phyloP scores from a whole-genome alignment of 53 echinoderm and acorn worm genomes.

The Zoroaster sp. region DNA sequence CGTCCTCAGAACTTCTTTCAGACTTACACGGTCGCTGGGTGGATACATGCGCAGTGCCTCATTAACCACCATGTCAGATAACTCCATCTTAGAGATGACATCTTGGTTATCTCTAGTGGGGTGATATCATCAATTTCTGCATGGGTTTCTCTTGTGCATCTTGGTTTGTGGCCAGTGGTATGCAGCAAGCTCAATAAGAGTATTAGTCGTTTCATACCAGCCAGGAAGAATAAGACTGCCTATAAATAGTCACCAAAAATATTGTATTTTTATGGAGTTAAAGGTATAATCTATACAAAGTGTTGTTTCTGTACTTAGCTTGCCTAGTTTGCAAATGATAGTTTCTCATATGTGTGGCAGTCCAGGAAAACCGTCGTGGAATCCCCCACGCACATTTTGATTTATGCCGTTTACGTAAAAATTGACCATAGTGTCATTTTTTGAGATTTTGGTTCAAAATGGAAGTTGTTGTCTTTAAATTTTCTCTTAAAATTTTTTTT shows the following conservation, averaged over 20 bases:
- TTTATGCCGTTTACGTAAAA: no score
- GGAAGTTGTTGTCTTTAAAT: no score
- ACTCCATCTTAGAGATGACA: constrained; percentile 67
- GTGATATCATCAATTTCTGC: constrained; percentile 64
- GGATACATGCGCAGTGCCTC: constrained; percentile 78
- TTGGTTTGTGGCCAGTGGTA: constrained; percentile 69
- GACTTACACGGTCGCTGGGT: constrained; percentile 65
- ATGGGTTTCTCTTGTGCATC: constrained; percentile 65
- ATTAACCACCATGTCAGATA: constrained; percentile 66
- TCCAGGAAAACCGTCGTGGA: no score
- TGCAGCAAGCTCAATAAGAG: constrained; percentile 50
- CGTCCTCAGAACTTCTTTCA: no score
- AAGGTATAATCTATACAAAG: not conserved
- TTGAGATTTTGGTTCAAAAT: no score
- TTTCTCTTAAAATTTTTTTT: no score
- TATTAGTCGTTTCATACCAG: constrained; percentile 82
- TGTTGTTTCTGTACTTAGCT: no score
- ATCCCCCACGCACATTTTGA: no score
- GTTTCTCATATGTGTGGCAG: no score
- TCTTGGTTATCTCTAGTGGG: constrained; percentile 63
- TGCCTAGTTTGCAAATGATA: no score
- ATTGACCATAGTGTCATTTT: no score
- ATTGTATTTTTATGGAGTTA: not conserved
- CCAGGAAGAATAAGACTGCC: constrained; percentile 73
- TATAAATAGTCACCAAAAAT: not conserved